These are phyloP conservation scores for Camponotus floridanus DNA, from an alignment of 1,140 invertebrate genomes.

Conservation along the genomic window DNA sequence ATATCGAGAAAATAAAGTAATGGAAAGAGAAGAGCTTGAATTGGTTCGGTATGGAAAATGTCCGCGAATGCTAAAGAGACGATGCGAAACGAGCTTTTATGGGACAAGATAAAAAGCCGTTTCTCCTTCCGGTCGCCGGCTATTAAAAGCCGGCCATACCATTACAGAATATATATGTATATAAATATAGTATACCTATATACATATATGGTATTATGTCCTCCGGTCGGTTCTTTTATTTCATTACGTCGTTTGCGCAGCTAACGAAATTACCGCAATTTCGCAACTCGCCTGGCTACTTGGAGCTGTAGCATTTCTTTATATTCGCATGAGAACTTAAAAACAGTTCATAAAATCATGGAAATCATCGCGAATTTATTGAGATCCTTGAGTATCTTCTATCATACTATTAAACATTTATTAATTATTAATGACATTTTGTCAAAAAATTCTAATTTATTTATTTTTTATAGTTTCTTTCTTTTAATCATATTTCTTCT, in stretches of 20 bases:
- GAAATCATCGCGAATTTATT: neutral
- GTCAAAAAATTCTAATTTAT: neutral
- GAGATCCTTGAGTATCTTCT: neutral
- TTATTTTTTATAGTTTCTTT: neutral
- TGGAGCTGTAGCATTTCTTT: constrained; percentile 29
- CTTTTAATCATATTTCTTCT: neutral
- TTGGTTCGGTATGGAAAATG: constrained; percentile 31
- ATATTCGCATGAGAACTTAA: neutral
- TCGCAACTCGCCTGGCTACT: constrained; percentile 50
- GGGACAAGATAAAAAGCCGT: constrained; percentile 65
- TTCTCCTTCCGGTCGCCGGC: constrained; percentile 56
- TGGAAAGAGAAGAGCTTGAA: constrained; percentile 15
- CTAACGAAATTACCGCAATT: constrained; percentile 79
- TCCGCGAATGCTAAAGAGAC: constrained; percentile 13
- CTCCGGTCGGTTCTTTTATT: constrained; percentile 74
- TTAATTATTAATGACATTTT: neutral
- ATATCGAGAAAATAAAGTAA: constrained; percentile 24
- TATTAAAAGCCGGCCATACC: constrained; percentile 74
- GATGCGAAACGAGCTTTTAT: constrained; percentile 51
- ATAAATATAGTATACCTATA: neutral
- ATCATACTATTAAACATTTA: neutral
- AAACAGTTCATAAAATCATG: constrained; percentile 2
- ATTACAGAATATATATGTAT: constrained; percentile 65
- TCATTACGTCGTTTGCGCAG: constrained; percentile 77
- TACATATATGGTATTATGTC: constrained; percentile 51